Evolutionary conservation across 2,113 vertebrate genomes (phyloP).

Genomic region (Athene noctua): DNA sequence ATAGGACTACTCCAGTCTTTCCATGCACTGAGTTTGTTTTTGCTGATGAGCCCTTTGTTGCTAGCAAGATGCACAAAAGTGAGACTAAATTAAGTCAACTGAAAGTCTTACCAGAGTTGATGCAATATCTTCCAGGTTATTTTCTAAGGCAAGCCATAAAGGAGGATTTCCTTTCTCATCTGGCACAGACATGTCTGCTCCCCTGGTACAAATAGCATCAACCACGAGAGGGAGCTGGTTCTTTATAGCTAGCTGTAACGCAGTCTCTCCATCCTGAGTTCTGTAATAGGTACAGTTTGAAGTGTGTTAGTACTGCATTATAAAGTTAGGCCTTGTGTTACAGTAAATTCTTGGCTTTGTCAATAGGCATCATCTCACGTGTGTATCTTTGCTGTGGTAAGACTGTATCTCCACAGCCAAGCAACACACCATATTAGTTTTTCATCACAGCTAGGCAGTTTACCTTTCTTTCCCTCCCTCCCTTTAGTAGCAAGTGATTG

Average conservation of each 20-base stretch:
- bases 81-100: neutral
- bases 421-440: neutral
- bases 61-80: neutral
- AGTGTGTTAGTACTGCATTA: neutral
- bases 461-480: neutral
- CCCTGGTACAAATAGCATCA: constrained; percentile 95
- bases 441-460: neutral
- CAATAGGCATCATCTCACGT: accelerated
- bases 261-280: constrained; percentile 92
- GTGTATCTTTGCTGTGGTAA: neutral
- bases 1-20: neutral
- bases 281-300: constrained; percentile 62
- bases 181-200: constrained; percentile 95
- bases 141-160: constrained; percentile 91
- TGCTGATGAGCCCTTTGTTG: neutral
- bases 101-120: constrained; percentile 89
- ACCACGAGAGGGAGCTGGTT: constrained; percentile 96
- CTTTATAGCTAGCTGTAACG: constrained; percentile 92
- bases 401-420: neutral
- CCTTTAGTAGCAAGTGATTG: neutral
- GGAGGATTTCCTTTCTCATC: constrained; percentile 94
- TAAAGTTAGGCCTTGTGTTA: neutral
- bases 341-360: neutral
- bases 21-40: neutral
- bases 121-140: constrained; percentile 91